These are phyloP conservation scores for Carduelis carduelis DNA, from an alignment of 2,797 vertebrate genomes.

Conservation along the genomic window DNA sequence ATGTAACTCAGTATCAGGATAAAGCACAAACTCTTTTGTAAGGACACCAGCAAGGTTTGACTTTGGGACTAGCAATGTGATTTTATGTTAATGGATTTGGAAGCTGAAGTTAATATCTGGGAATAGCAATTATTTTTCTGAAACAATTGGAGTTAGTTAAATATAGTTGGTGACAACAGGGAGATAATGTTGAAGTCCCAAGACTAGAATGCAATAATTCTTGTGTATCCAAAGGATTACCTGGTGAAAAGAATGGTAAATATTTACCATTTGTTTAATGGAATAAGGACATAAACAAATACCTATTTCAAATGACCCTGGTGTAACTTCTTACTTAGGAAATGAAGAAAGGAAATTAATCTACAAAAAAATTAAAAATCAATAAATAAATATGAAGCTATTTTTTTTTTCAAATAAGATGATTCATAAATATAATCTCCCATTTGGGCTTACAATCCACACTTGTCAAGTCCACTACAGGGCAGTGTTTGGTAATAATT, in stretches of 20 bases:
- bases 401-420: neutral
- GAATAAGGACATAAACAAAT: neutral
- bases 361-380: accelerated
- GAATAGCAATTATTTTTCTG: constrained; percentile 12
- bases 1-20: neutral
- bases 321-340: neutral
- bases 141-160: neutral
- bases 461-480: neutral
- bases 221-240: constrained; percentile 33
- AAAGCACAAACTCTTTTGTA: neutral
- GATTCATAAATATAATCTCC: neutral
- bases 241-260: neutral
- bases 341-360: neutral
- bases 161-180: neutral
- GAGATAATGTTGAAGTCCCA: neutral
- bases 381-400: neutral
- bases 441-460: neutral
- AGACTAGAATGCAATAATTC: neutral
- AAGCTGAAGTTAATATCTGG: neutral
- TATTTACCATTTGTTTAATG: constrained; percentile 11
- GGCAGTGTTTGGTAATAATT: neutral
- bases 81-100: neutral
- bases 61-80: neutral
- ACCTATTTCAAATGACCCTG: neutral
- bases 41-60: neutral